Percentiles rank a stretch among this genome's conserved stretches.
phyloP scores from a whole-genome alignment of 2,113 vertebrate species.

The Notarius quadriscutis region DNA sequence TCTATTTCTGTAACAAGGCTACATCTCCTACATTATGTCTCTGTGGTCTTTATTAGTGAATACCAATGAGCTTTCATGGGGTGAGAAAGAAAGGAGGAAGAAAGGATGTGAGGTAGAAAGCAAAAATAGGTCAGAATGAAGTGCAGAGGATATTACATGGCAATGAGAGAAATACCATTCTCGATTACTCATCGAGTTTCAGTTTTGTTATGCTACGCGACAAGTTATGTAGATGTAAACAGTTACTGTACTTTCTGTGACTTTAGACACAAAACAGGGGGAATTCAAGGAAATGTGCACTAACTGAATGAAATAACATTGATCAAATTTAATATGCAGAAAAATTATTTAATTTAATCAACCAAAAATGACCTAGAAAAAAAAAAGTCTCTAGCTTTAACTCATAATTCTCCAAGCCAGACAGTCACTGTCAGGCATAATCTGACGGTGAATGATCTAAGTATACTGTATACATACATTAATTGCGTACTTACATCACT shows the following conservation, averaged over 20 bases:
- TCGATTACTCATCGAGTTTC: constrained; percentile 9
- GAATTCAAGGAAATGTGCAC: neutral
- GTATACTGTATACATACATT: neutral
- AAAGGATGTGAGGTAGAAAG: constrained; percentile 30
- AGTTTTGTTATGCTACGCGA: neutral
- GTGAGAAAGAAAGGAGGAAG: constrained; percentile 20
- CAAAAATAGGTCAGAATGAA: constrained; percentile 30
- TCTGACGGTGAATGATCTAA: neutral
- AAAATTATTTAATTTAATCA: neutral
- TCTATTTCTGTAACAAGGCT: constrained; percentile 55
- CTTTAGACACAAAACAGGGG: neutral
- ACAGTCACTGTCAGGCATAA: neutral
- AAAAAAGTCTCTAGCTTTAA: neutral
- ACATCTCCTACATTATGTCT: constrained; percentile 50
- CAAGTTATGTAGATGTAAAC: neutral
- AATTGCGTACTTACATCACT: neutral
- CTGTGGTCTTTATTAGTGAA: constrained; percentile 55
- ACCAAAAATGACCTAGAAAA: neutral
- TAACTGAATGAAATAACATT: neutral
- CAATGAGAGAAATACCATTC: constrained; percentile 23
- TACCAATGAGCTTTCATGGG: constrained; percentile 45
- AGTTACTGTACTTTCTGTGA: neutral
- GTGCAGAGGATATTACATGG: constrained; percentile 33
- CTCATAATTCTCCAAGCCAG: neutral
- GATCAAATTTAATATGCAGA: neutral